Base-by-base conservation (phyloP, 2,888 invertebrate species). In the Apamea crenata region DNA sequence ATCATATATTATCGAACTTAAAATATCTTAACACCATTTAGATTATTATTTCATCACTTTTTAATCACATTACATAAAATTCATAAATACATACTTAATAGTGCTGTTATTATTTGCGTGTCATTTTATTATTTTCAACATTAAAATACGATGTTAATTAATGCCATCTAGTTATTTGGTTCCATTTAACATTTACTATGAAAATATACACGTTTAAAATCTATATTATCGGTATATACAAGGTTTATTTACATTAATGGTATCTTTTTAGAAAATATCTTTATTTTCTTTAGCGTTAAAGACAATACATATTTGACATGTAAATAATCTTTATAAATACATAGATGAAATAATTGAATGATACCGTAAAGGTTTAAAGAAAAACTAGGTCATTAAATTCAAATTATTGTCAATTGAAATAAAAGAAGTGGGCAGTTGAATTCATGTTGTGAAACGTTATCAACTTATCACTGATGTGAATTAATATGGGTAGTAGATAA, bases 141-240 rank as follows among this genome's bases (percentile, higher is more conserved):
- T 84, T 87, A 77, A 66, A 79, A 75, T 89, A 88, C 72, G 77
- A 80, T 90, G 82, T 84, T 84, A 78, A 79, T 80, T 83, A 88
- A 84, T 81, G 84, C 77, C 74, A 74, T 80, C 93, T 95, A 94
- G 90, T 96, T 95, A 95, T 94, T 96, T 97, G 96, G 96, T 96
- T 96, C 96, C 95, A 94, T 95, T 96, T 96, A 96, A 96, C 95
- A 95, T 94, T 94, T 90, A 95, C 96, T 96, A 96, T 95, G 96
- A 97, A 96, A 96, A 97, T 96, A 97, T 96, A 96, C 95, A 96
- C 93, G 92, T 95, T 94, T 93, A 94, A 81, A 93, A 91, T 93
- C 92, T 94, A 94, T 93, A 91, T 91, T 91, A 91, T 92, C 88
- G 90, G 91, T 94, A 94, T 96, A 63, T 90, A 89, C 89, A 88